Evolutionary conservation across 2,113 vertebrate genomes (phyloP).

Genomic region (Cyprinodon tularosa): DNA sequence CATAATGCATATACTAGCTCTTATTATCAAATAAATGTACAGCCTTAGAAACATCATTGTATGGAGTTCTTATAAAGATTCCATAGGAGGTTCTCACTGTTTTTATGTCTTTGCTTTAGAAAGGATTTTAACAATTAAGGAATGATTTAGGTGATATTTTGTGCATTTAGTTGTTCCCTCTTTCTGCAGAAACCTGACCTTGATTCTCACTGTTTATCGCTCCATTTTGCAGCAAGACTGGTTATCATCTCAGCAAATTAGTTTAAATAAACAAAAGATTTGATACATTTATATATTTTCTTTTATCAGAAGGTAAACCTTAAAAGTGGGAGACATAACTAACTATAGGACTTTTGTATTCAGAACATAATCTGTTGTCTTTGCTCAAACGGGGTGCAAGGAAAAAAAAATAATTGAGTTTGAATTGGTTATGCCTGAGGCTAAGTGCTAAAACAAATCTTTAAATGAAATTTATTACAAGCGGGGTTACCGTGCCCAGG

Average conservation of each 20-base stretch:
- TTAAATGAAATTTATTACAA: conserved; percentile 83
- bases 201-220: conserved; percentile 32
- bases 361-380: conserved; percentile 73
- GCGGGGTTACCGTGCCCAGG: conserved; percentile 74
- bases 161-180: conserved; percentile 35
- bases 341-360: conserved; percentile 64
- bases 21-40: conserved; percentile 47
- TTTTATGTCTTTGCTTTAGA: conserved; percentile 51
- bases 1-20: conserved; percentile 18
- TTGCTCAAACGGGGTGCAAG: conserved; percentile 66
- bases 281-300: conserved; percentile 13
- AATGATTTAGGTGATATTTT: conserved; percentile 34
- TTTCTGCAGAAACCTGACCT: conserved; percentile 40
- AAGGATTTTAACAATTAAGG: conserved; percentile 53
- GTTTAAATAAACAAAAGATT: conserved; percentile 45
- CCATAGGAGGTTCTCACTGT: conserved; percentile 60
- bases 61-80: conserved; percentile 64
- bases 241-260: conserved; percentile 46
- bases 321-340: conserved; percentile 55
- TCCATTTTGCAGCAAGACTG: conserved; percentile 17
- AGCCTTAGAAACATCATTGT: background rate
- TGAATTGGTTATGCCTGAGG: conserved; percentile 80
- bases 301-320: conserved; percentile 30
- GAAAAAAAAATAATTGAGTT: conserved; percentile 81
- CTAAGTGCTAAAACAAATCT: conserved; percentile 84